Evolutionary conservation across 2,888 invertebrate species (phyloP).

Genomic region (Pseudeuparius sepicola): DNA sequence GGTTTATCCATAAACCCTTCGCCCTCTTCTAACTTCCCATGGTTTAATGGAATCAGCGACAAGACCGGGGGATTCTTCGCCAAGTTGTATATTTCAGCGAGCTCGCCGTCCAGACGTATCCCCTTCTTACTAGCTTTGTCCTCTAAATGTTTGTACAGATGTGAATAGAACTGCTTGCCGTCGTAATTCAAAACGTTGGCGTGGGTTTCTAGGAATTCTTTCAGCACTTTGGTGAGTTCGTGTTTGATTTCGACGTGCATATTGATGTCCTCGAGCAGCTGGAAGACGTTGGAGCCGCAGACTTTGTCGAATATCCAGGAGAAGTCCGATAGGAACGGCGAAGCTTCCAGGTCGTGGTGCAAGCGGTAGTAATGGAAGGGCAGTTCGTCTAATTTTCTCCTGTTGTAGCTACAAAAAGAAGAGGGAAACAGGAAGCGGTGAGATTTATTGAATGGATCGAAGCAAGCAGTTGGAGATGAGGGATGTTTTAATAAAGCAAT

Average conservation of each 20-base stretch:
- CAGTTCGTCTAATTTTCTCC: slow-evolving; percentile 70
- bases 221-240: slow-evolving; percentile 47
- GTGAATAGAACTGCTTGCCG: slow-evolving; percentile 71
- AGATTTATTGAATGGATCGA: slow-evolving; percentile 3
- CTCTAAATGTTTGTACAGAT: slow-evolving; percentile 47
- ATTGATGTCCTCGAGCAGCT: slow-evolving; percentile 67
- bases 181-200: slow-evolving; percentile 68
- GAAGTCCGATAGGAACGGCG: slow-evolving; percentile 61
- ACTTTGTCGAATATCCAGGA: slow-evolving; percentile 75
- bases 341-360: slow-evolving; percentile 50
- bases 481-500: too few species aligned
- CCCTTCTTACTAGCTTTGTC: slow-evolving; percentile 33
- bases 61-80: slow-evolving; percentile 48
- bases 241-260: slow-evolving; percentile 41
- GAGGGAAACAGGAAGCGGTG: slow-evolving; percentile 10
- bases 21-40: slow-evolving; percentile 19
- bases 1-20: slow-evolving; percentile 19
- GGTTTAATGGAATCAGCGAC: slow-evolving; percentile 50
- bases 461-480: too few species aligned
- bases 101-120: slow-evolving; percentile 28
- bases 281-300: slow-evolving; percentile 64
- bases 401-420: slow-evolving; percentile 54
- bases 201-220: slow-evolving; percentile 58
- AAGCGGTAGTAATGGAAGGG: slow-evolving; percentile 67
- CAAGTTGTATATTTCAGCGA: slow-evolving; percentile 40